Evolutionary conservation across 2,113 vertebrate species (phyloP).

Genomic region (Fregetta grallaria): DNA sequence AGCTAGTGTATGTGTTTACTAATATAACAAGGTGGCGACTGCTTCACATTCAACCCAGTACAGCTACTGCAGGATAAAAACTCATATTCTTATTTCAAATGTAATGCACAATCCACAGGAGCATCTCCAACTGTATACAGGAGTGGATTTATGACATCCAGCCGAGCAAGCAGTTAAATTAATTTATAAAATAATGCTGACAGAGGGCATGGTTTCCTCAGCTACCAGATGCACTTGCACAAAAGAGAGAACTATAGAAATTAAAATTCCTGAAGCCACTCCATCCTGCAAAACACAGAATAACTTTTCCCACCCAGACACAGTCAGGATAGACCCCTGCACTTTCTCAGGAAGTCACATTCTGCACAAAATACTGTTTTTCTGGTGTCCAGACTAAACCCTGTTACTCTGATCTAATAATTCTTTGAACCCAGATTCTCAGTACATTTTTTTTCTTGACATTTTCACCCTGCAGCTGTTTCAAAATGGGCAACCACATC

Average conservation of each 20-base stretch:
- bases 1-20: background rate
- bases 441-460: background rate
- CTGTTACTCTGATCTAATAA: background rate
- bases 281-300: background rate
- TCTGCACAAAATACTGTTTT: background rate
- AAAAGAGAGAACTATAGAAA: background rate
- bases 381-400: background rate
- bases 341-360: background rate
- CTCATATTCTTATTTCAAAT: background rate
- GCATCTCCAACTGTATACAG: background rate
- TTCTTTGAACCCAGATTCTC: background rate
- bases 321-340: background rate
- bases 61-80: background rate
- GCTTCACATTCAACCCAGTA: background rate
- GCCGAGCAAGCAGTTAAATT: background rate
- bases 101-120: background rate
- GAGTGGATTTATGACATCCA: background rate
- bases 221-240: background rate
- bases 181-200: background rate
- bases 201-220: background rate
- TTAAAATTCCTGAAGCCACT: background rate
- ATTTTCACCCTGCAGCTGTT: background rate
- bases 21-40: background rate
- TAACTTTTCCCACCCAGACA: background rate
- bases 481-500: background rate